A percentile compares a stretch with the other conserved stretches of the same genome.
phyloP scores from a whole-genome alignment of 1,140 invertebrate genomes.

The Bombus confusus region DNA sequence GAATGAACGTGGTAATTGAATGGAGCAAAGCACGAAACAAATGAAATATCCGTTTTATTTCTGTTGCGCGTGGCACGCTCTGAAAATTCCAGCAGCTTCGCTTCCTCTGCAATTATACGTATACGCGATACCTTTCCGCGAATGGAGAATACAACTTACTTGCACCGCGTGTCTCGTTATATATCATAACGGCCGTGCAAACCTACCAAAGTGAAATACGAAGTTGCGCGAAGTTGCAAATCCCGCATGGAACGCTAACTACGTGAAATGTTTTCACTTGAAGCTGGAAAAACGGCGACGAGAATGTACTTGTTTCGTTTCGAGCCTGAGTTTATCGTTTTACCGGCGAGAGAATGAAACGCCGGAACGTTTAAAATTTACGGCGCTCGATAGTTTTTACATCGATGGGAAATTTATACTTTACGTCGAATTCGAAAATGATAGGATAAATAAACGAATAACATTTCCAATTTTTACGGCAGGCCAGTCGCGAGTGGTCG shows the following conservation, averaged over 20 bases:
- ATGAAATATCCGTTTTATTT: neutral
- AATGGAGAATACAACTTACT: neutral
- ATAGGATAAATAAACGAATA: neutral
- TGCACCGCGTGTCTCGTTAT: neutral
- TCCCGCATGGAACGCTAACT: neutral
- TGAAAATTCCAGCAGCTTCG: neutral
- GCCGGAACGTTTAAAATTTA: neutral
- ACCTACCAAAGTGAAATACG: neutral
- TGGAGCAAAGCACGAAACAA: neutral
- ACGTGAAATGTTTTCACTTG: neutral
- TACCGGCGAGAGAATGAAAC: neutral
- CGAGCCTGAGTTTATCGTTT: neutral
- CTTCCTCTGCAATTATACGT: neutral
- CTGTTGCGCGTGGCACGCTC: neutral
- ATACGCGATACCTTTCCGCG: neutral
- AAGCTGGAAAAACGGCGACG: constrained; percentile 2
- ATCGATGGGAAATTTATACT: neutral
- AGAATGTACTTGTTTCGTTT: neutral
- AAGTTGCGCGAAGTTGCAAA: constrained; percentile 5
- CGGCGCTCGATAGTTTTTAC: neutral
- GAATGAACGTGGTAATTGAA: constrained; percentile 10
- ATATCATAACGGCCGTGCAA: constrained; percentile 11
- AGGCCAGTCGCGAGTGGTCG: neutral
- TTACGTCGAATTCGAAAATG: neutral
- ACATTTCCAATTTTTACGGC: neutral